Evolutionary conservation across 2,797 vertebrate genomes (phyloP), one percentile per base, ranked within the genome.

Genomic region (Natrix natrix): DNA sequence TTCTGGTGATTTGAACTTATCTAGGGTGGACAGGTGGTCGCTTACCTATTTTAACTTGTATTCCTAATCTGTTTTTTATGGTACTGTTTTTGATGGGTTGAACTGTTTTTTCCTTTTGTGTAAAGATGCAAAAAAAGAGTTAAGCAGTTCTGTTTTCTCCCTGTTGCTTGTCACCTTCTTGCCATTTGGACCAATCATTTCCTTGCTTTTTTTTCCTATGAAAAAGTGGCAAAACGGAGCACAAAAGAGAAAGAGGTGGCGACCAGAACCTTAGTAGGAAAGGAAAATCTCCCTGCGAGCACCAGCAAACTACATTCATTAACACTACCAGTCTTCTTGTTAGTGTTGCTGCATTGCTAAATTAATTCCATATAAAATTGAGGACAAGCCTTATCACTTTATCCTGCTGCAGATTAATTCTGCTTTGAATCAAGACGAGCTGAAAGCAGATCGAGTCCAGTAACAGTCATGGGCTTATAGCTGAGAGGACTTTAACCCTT

Each of bases 401-500:
- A 28, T 89, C 88, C 86, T 93, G 90, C 52, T 12, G 63, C 94
- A 93, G 94, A 90, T 87, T 92, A 87, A 83, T 95, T 92, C 87
- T 52, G 16, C 93, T 92, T 94, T 69, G 55, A 52, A 56, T 74
- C 89, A 55, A 91, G 91, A 89, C 69, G 87, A 92, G 92, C 66
- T 54, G 22, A 43, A 8, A 66, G n/a, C 11, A 10, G 1, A 57
- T 93, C 14, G 16, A 88, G 88, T 83, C 66, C 92, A 55, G 56
- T 43, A 83, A 8, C n/a, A 61, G 22, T 55, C 43, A 28, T 61
- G 92, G 56, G 28, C 56, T 17, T 11, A 17, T 37, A 32, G 54
- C 63, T 2, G 14, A 78, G 5, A 89, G 57, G 87, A 90, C 88
- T 94, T 94, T 94, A 96, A 95, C 95, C 90, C 26, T 91, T 93